Evolutionary conservation across 2,113 vertebrate species (phyloP).

Genomic region (Thalassarche chlororhynchos): DNA sequence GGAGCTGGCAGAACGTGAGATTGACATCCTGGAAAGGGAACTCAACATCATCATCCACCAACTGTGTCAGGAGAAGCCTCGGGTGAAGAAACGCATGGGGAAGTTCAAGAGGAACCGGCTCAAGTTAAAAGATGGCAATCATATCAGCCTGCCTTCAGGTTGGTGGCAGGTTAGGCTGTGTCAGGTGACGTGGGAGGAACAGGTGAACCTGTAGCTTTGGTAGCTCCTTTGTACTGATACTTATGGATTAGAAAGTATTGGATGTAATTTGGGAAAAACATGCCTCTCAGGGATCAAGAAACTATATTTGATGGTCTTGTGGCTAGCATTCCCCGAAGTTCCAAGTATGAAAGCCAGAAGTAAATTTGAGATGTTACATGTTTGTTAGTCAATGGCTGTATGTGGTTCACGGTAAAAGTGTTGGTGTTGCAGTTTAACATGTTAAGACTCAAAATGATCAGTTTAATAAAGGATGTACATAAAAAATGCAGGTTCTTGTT

Average conservation of each 20-base stretch:
- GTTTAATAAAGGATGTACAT: background rate
- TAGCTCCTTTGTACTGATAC: background rate
- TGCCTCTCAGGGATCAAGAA: background rate
- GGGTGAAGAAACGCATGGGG: conserved; percentile 92
- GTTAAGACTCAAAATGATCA: background rate
- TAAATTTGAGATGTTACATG: background rate
- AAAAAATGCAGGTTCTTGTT: background rate
- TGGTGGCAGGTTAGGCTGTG: background rate
- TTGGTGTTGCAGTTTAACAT: background rate
- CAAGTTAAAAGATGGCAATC: conserved; percentile 93
- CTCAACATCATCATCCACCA: conserved; percentile 98
- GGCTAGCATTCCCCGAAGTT: background rate
- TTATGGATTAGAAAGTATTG: background rate
- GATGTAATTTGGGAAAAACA: background rate
- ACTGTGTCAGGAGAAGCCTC: conserved; percentile 95
- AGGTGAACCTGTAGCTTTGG: background rate
- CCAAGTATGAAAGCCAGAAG: background rate
- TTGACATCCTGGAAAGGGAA: conserved; percentile 94
- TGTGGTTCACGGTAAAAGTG: background rate
- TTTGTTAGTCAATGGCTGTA: background rate
- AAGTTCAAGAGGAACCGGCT: conserved; percentile 93
- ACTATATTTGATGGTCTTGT: background rate
- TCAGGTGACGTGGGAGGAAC: background rate
- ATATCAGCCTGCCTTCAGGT: conserved; percentile 97
- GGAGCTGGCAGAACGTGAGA: conserved; percentile 93